Conservation (phyloP, 2,113 vertebrate genomes). For the Pseudorasbora parva region DNA sequence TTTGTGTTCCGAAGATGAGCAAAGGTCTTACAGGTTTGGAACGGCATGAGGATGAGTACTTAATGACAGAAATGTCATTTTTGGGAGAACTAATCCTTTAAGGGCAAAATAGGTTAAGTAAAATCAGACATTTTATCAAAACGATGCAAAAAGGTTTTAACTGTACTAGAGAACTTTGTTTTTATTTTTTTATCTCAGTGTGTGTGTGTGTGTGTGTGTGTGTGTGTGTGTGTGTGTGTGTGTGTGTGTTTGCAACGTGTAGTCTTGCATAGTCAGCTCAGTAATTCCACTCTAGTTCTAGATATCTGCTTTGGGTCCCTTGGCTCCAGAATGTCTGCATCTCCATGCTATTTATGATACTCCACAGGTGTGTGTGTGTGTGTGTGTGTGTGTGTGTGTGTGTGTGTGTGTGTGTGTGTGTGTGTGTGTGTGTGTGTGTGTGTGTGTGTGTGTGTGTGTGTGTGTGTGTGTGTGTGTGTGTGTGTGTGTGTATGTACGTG, state of each 20-base stretch:
- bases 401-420: background rate
- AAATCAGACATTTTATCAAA: background rate
- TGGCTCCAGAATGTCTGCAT: constrained; percentile 67
- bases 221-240: no score
- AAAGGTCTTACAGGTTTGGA: no score
- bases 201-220: no score
- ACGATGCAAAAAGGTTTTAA: background rate
- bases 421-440: no score
- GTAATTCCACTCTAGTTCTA: constrained; percentile 49
- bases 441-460: no score
- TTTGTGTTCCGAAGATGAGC: no score
- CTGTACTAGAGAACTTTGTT: background rate
- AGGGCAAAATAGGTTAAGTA: background rate
- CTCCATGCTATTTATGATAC: constrained; percentile 63
- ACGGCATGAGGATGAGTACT: no score
- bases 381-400: constrained; percentile 45
- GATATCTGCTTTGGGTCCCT: constrained; percentile 54
- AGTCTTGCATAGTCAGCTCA: constrained; percentile 52
- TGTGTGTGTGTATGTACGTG: constrained; percentile 35
- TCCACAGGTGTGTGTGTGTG: constrained; percentile 66
- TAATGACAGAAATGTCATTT: no score
- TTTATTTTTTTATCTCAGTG: no score
- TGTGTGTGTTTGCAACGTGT: background rate
- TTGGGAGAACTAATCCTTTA: no score
- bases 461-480: background rate